Conservation (phyloP, 1,140 invertebrate genomes). For the Drosophila persimilis region DNA sequence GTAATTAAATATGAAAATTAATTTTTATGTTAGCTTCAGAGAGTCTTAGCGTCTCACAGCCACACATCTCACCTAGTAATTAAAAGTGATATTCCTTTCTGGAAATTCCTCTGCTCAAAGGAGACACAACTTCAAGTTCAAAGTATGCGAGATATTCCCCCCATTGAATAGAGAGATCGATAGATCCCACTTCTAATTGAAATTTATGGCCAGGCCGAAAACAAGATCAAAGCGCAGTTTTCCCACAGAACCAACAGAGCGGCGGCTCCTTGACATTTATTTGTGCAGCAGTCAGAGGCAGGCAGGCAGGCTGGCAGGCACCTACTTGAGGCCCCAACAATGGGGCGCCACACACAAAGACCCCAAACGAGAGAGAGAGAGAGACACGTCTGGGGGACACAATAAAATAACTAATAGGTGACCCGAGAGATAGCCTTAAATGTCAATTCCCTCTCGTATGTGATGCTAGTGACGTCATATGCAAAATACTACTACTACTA, state of each 20-base stretch:
- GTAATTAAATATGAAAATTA: slow-evolving; percentile 77
- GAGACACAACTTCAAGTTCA: slow-evolving; percentile 36
- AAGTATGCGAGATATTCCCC: slow-evolving; percentile 9
- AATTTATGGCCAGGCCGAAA: slow-evolving; percentile 55
- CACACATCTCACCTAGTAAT: slow-evolving; percentile 50
- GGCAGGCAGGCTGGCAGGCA: slow-evolving; percentile 28
- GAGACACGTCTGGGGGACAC: slow-evolving; percentile 38
- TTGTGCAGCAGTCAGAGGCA: slow-evolving; percentile 25
- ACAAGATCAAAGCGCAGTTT: slow-evolving; percentile 55
- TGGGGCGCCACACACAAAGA: slow-evolving; percentile 48
- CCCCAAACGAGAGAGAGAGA: slow-evolving; percentile 35
- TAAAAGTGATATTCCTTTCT: slow-evolving; percentile 41
- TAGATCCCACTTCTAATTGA: slow-evolving; percentile 42
- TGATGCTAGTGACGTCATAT: slow-evolving; percentile 67
- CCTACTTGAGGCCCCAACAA: slow-evolving; percentile 50
- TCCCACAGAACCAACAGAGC: slow-evolving; percentile 34
- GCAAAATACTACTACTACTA: slow-evolving; percentile 43
- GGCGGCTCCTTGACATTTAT: slow-evolving; percentile 53
- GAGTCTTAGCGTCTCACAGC: slow-evolving; percentile 1
- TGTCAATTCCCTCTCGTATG: slow-evolving; percentile 47
- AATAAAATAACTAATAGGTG: slow-evolving; percentile 68
- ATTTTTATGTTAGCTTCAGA: slow-evolving; percentile 58
- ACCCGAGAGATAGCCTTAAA: slow-evolving; percentile 70
- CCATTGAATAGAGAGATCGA: no score
- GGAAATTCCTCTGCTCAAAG: neutral